phyloP scores from a whole-genome alignment of 2,797 vertebrate genomes.

The Myotis myotis region DNA sequence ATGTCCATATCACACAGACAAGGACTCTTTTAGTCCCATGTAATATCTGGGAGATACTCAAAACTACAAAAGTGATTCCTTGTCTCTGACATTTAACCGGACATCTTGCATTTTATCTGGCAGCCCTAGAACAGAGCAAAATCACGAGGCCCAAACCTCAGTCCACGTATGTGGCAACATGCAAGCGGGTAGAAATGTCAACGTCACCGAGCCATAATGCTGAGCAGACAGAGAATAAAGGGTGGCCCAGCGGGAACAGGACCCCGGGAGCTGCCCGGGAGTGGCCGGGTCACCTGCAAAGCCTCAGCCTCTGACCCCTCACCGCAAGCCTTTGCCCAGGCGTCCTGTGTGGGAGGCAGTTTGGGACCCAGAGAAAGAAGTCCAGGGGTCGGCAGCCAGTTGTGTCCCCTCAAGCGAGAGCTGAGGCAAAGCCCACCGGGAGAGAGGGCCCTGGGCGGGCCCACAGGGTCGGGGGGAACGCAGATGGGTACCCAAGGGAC shows the following conservation, averaged over 20 bases:
- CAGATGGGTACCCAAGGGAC: background rate
- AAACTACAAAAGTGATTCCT: background rate
- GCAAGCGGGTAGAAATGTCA: background rate
- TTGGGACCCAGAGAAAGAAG: background rate
- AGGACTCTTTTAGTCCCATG: background rate
- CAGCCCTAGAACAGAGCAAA: background rate
- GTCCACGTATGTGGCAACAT: accelerated
- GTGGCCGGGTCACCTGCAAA: accelerated
- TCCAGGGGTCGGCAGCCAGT: background rate
- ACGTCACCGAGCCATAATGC: background rate
- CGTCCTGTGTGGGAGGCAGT: too few relatives aligned
- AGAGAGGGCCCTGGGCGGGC: background rate
- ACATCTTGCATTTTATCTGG: background rate
- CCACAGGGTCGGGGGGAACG: background rate
- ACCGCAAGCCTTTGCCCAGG: background rate
- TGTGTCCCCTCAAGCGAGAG: background rate
- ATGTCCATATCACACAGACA: background rate
- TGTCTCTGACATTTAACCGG: background rate
- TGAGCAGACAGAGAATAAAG: background rate
- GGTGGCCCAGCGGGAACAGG: too few relatives aligned
- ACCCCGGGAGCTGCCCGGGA: background rate
- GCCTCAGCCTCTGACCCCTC: background rate
- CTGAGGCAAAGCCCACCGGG: background rate
- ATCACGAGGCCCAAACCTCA: background rate
- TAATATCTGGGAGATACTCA: background rate